Evolutionary conservation across 2,797 vertebrate genomes (phyloP).

Genomic region (Peromyscus eremicus): DNA sequence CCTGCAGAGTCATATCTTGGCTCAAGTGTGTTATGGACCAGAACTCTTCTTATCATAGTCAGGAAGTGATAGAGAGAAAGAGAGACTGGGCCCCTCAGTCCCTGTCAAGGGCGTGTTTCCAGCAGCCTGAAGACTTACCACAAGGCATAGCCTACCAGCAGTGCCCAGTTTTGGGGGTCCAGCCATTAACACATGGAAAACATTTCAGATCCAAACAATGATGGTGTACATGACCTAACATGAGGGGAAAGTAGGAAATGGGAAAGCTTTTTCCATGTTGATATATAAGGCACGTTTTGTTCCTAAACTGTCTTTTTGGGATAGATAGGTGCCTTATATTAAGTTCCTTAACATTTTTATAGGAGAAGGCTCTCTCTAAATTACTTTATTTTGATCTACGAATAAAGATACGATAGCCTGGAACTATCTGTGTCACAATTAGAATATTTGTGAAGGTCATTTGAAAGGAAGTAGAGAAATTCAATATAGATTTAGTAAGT

Average conservation of each 20-base stretch:
- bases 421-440: neutral
- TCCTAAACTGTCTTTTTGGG: conserved; percentile 23
- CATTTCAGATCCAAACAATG: neutral
- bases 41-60: neutral
- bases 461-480: conserved; percentile 55
- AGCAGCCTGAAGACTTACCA: neutral
- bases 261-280: neutral
- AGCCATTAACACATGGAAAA: neutral
- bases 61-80: neutral
- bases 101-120: neutral
- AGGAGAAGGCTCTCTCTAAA: neutral
- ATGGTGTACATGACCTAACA: neutral
- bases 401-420: neutral
- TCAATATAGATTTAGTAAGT: conserved; percentile 50
- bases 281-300: neutral
- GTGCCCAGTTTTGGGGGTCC: neutral
- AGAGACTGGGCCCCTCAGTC: neutral
- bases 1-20: neutral
- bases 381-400: conserved; percentile 59
- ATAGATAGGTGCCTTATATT: conserved; percentile 31
- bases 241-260: neutral
- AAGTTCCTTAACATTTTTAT: neutral
- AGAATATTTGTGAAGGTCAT: conserved; percentile 16
- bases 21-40: neutral
- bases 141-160: neutral